A percentile compares a stretch with the other conserved stretches of the same genome.
phyloP scores from a whole-genome alignment of 1,140 invertebrate genomes.

The Drosophila varians region DNA sequence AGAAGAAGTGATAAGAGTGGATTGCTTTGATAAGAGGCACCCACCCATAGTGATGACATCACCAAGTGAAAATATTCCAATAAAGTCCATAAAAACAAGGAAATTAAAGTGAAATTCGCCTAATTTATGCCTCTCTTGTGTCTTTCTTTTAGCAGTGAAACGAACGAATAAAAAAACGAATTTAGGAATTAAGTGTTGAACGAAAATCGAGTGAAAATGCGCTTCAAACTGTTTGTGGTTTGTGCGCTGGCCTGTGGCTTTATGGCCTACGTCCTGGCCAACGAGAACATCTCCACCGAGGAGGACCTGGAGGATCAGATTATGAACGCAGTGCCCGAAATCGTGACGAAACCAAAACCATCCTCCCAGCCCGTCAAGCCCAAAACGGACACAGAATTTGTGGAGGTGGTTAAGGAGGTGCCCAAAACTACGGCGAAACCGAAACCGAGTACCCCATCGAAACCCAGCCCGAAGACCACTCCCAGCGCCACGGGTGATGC shows the following conservation, averaged over 20 bases:
- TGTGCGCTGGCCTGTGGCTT: constrained; percentile 76
- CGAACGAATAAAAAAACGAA: constrained; percentile 47
- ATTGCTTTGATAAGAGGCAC: constrained; percentile 42
- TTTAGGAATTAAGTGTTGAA: constrained; percentile 34
- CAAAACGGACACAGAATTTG: constrained; percentile 9
- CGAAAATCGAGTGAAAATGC: constrained; percentile 65
- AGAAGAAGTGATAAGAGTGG: constrained; percentile 43
- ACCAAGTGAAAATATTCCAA: constrained; percentile 71
- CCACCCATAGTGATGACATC: constrained; percentile 56
- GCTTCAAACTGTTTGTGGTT: constrained; percentile 78
- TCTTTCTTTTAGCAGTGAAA: constrained; percentile 49
- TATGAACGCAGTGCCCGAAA: constrained; percentile 56
- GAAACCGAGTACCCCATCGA: constrained; percentile 6
- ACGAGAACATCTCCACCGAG: constrained; percentile 74
- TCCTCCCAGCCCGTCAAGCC: constrained; percentile 7
- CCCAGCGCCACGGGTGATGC: constrained; percentile 6
- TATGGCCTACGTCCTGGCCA: constrained; percentile 74
- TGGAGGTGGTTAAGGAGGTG: constrained; percentile 25
- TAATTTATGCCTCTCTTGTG: constrained; percentile 8
- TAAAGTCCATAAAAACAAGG: constrained; percentile 5
- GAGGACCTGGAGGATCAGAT: constrained; percentile 66
- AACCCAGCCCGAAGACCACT: constrained; percentile 12
- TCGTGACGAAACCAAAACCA: constrained; percentile 23
- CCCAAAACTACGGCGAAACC: constrained; percentile 5
- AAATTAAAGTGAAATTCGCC: constrained; percentile 20